A percentile compares a stretch with the other conserved stretches of the same genome.
Evolutionary conservation across 2,888 invertebrate species (phyloP).

Genomic region (Zygothrica quintamaculata): DNA sequence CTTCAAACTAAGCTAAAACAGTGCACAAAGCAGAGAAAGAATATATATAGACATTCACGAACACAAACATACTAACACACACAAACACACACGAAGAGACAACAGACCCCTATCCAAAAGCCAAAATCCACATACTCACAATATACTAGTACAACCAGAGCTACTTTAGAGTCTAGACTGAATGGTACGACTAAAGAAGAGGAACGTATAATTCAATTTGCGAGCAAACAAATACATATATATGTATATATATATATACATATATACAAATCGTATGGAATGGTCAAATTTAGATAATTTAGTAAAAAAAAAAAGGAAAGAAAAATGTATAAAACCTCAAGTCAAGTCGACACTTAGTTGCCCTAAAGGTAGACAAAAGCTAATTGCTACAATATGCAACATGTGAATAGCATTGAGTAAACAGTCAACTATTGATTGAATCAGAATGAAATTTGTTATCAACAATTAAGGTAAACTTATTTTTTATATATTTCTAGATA

Average conservation of each 20-base stretch:
- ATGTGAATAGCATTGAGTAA: too few relatives aligned
- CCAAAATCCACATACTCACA: slow-evolving; percentile 11
- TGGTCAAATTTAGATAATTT: slow-evolving; percentile 1
- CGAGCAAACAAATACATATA: slow-evolving; percentile 53
- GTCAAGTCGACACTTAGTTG: slow-evolving; percentile 15
- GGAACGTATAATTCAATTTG: slow-evolving; percentile 74
- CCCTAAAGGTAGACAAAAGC: slow-evolving; percentile 17
- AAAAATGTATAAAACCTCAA: background rate
- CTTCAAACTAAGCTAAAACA: slow-evolving; percentile 7
- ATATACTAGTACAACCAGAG: too few relatives aligned
- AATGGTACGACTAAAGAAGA: slow-evolving; percentile 36
- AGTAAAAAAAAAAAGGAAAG: background rate
- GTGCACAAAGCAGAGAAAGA: background rate
- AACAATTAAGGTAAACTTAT: too few relatives aligned
- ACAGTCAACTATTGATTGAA: too few relatives aligned
- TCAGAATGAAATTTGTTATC: too few relatives aligned
- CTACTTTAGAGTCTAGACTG: slow-evolving; percentile 5
- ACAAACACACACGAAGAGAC: too few relatives aligned
- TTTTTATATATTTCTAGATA: too few relatives aligned
- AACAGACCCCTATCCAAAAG: slow-evolving; percentile 1
- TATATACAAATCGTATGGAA: slow-evolving; percentile 34
- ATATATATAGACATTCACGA: too few relatives aligned
- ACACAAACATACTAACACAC: too few relatives aligned
- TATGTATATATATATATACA: too few relatives aligned
- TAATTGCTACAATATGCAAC: background rate